Percentiles rank a stretch among this genome's conserved stretches.
These are phyloP conservation scores for Paramacrobiotus metropolitanus DNA, from an alignment of 1,140 invertebrate species.

Conservation along the genomic window DNA sequence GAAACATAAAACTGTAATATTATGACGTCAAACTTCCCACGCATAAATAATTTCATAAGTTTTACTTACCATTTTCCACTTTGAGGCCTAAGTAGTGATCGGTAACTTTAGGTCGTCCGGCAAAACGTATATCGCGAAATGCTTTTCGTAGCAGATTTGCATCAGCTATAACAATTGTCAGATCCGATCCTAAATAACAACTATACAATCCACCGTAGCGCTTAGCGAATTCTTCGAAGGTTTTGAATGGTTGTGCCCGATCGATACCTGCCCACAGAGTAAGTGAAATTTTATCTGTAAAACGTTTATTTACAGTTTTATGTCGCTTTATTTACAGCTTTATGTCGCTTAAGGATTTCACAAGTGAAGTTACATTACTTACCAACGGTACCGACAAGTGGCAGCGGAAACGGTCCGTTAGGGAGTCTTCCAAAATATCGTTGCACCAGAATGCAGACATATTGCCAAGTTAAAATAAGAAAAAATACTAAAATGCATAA, in stretches of 20 bases:
- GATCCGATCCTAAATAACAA: slow-evolving; percentile 47
- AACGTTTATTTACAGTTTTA: too few species aligned
- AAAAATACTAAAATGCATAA: background rate
- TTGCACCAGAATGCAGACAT: background rate
- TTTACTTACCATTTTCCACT: slow-evolving; percentile 47
- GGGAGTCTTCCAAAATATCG: background rate
- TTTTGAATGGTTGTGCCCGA: background rate
- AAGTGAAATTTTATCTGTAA: too few species aligned
- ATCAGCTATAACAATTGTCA: slow-evolving; percentile 60
- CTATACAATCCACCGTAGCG: slow-evolving; percentile 57
- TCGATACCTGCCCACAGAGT: background rate
- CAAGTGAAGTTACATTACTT: too few species aligned
- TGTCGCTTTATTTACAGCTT: too few species aligned
- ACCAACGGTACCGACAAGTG: background rate
- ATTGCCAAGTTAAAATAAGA: too few species aligned
- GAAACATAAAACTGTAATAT: too few species aligned
- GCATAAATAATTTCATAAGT: background rate
- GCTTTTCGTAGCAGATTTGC: slow-evolving; percentile 54
- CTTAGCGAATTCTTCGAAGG: slow-evolving; percentile 31
- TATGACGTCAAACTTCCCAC: slow-evolving; percentile 4
- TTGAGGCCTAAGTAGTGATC: slow-evolving; percentile 56
- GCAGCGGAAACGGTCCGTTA: background rate
- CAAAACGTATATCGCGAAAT: slow-evolving; percentile 57
- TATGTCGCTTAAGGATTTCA: too few species aligned
- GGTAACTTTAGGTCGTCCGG: slow-evolving; percentile 52